phyloP scores from a whole-genome alignment of 2,888 invertebrate genomes.

The Ornithoptera priamus region DNA sequence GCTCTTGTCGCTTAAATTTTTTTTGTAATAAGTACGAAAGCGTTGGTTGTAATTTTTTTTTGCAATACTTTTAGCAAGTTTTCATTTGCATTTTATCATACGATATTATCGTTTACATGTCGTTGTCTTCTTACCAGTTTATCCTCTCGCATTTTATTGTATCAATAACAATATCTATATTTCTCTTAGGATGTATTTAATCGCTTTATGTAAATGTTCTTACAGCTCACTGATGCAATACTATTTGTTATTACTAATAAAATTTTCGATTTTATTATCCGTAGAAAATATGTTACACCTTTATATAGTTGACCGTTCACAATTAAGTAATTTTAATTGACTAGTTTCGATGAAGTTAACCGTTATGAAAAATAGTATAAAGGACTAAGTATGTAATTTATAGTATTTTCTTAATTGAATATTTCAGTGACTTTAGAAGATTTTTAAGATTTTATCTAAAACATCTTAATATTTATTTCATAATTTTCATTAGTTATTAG shows the following conservation, averaged over 20 bases:
- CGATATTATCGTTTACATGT: constrained; percentile 35
- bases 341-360: not conserved
- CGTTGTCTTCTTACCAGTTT: not conserved
- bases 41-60: not conserved
- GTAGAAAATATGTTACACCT: constrained; percentile 6
- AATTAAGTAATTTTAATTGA: constrained; percentile 13
- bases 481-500: too few relatives aligned
- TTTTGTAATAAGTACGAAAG: constrained; percentile 1
- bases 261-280: constrained; percentile 21
- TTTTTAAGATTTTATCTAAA: too few relatives aligned
- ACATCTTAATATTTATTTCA: too few relatives aligned
- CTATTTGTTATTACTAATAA: constrained; percentile 20
- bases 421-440: too few relatives aligned
- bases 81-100: constrained; percentile 48
- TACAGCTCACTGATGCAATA: constrained; percentile 10
- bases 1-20: not conserved
- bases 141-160: constrained; percentile 20
- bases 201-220: constrained; percentile 21
- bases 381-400: too few relatives aligned
- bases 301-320: constrained; percentile 1
- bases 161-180: constrained; percentile 18
- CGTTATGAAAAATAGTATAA: not conserved
- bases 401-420: too few relatives aligned
- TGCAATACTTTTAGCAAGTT: constrained; percentile 31
- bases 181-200: constrained; percentile 25